Evolutionary conservation across 2,113 vertebrate species (phyloP).

Genomic region (Forbesichthys agassizii): DNA sequence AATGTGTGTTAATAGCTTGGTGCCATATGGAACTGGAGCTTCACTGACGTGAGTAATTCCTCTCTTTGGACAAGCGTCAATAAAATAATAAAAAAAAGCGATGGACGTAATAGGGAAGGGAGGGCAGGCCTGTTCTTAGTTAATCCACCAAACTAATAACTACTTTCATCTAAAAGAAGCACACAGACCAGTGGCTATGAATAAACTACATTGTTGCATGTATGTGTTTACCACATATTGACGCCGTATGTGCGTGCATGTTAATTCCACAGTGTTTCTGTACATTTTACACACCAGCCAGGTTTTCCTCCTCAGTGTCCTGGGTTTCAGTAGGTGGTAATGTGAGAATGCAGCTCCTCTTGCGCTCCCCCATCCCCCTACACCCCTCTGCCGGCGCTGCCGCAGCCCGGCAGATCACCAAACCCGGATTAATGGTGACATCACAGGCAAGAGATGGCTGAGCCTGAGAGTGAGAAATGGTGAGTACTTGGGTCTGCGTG

Average conservation of each 20-base stretch:
- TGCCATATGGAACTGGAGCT: constrained; percentile 64
- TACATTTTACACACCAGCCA: background rate
- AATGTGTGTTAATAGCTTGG: constrained; percentile 71
- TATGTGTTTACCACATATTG: constrained; percentile 44
- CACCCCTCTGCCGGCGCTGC: constrained; percentile 57
- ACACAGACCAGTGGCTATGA: constrained; percentile 17
- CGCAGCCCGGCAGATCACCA: constrained; percentile 73
- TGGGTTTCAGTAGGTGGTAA: constrained; percentile 28
- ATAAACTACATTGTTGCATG: constrained; percentile 8
- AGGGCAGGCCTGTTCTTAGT: constrained; percentile 6
- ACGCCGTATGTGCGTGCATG: constrained; percentile 30
- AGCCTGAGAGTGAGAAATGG: constrained; percentile 66
- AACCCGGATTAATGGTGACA: constrained; percentile 76
- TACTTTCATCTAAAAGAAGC: constrained; percentile 30
- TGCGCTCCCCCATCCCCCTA: constrained; percentile 26
- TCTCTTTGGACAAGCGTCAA: constrained; percentile 68
- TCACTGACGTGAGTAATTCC: constrained; percentile 69
- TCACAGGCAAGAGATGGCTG: constrained; percentile 73
- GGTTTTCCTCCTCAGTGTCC: constrained; percentile 19
- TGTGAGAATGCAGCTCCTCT: constrained; percentile 32
- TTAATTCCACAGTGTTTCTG: constrained; percentile 39
- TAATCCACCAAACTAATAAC: constrained; percentile 67
- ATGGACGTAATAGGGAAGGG: constrained; percentile 36
- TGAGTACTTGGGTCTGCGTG: constrained; percentile 44
- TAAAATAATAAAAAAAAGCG: constrained; percentile 44